Percentiles rank a stretch among this genome's conserved stretches.
phyloP scores from a whole-genome alignment of 1,140 invertebrate species.

The Asbolus verrucosus region DNA sequence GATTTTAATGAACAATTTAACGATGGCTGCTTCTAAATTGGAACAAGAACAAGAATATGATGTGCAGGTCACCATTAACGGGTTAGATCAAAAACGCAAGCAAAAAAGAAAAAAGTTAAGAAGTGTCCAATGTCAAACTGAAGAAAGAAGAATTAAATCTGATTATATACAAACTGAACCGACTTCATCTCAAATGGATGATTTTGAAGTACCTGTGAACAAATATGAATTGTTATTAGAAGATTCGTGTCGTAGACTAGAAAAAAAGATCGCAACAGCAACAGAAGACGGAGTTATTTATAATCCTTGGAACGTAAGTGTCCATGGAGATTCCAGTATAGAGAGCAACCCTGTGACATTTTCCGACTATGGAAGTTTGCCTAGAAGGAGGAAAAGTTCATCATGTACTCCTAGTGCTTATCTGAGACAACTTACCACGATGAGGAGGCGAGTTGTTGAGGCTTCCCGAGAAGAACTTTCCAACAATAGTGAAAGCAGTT shows the following conservation, averaged over 20 bases:
- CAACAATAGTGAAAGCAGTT: neutral
- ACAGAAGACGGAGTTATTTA: constrained; percentile 16
- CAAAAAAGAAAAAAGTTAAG: constrained; percentile 33
- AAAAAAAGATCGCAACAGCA: constrained; percentile 49
- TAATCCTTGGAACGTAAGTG: constrained; percentile 50
- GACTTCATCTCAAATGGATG: too few species aligned
- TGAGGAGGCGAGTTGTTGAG: constrained; percentile 61
- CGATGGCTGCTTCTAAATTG: constrained; percentile 49
- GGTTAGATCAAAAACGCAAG: constrained; percentile 41
- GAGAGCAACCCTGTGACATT: constrained; percentile 60
- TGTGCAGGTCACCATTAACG: constrained; percentile 59
- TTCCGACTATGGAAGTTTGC: constrained; percentile 64
- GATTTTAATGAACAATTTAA: constrained; percentile 60
- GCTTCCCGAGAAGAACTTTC: constrained; percentile 58
- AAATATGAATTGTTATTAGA: constrained; percentile 60
- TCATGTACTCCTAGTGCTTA: constrained; percentile 61
- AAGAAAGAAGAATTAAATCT: constrained; percentile 36
- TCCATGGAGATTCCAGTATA: constrained; percentile 58
- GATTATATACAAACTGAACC: constrained; percentile 4
- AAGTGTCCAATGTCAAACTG: constrained; percentile 41
- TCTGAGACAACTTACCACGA: constrained; percentile 60
- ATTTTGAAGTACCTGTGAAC: constrained; percentile 50
- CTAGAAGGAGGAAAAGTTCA: constrained; percentile 51
- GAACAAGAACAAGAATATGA: constrained; percentile 59
- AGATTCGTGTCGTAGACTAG: constrained; percentile 59